Evolutionary conservation across 2,113 vertebrate species (phyloP).

Genomic region (Baryphthengus martii): DNA sequence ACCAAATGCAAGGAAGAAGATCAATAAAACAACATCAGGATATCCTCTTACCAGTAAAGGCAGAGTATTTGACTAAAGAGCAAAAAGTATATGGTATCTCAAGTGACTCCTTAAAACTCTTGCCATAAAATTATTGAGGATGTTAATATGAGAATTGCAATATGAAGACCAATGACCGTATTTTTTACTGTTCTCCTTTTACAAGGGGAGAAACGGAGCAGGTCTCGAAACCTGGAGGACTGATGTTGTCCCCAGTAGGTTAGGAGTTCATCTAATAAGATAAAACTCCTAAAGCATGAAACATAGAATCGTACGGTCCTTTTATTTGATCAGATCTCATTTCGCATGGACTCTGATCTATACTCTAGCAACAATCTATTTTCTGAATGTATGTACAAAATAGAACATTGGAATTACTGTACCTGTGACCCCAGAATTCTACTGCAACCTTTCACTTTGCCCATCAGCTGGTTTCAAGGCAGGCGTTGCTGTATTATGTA

Average conservation of each 20-base stretch:
- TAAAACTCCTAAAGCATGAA: background rate
- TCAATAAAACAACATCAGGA: slow-evolving; percentile 48
- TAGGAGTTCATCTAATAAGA: background rate
- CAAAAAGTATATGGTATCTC: slow-evolving; percentile 21
- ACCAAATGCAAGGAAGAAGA: slow-evolving; percentile 32
- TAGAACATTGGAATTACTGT: background rate
- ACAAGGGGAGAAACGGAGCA: background rate
- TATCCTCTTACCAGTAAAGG: slow-evolving; percentile 51
- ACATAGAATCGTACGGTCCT: background rate
- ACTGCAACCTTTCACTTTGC: background rate
- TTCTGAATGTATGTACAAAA: background rate
- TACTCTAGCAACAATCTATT: background rate
- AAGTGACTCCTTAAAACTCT: slow-evolving; percentile 24
- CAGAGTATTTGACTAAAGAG: slow-evolving; percentile 17
- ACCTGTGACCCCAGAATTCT: background rate
- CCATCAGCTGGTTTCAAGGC: background rate
- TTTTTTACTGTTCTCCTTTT: background rate
- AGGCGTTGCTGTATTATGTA: background rate
- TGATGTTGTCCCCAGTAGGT: background rate
- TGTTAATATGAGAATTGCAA: background rate
- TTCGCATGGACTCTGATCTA: background rate
- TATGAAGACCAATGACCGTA: background rate
- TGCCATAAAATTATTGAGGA: slow-evolving; percentile 21
- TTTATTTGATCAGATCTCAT: background rate
- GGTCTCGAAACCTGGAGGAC: background rate